Percentiles rank a stretch among this genome's conserved stretches.
Evolutionary conservation across 1,140 invertebrate genomes (phyloP).

Genomic region (Caenorhabditis briggsae): DNA sequence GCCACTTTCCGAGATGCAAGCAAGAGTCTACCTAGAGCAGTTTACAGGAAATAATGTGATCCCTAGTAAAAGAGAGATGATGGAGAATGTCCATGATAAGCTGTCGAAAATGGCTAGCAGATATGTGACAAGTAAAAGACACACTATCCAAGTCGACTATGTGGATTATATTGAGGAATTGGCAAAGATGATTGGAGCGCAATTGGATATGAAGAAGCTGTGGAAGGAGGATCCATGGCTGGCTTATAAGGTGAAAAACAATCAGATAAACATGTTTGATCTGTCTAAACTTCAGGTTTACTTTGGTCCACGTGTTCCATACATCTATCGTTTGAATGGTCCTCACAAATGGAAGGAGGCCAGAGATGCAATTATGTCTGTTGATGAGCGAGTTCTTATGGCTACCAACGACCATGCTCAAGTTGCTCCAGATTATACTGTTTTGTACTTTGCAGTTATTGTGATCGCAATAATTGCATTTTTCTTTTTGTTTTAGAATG

Average conservation of each 20-base stretch:
- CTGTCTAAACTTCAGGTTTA: slow-evolving; percentile 41
- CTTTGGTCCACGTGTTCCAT: slow-evolving; percentile 79
- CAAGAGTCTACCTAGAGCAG: slow-evolving; percentile 78
- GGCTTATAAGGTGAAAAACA: slow-evolving; percentile 67
- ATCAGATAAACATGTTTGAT: background rate
- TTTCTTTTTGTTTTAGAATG: background rate
- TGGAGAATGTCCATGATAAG: slow-evolving; percentile 26
- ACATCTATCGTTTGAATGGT: slow-evolving; percentile 79
- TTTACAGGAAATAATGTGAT: slow-evolving; percentile 63
- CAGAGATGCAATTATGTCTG: slow-evolving; percentile 77
- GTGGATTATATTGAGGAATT: slow-evolving; percentile 79
- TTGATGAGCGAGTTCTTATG: slow-evolving; percentile 58
- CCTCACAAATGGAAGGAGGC: slow-evolving; percentile 79
- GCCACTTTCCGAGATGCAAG: slow-evolving; percentile 81
- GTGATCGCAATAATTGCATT: background rate
- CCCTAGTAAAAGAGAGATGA: slow-evolving; percentile 67
- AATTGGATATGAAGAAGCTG: slow-evolving; percentile 71
- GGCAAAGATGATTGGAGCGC: slow-evolving; percentile 77
- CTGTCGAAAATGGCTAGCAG: slow-evolving; percentile 41
- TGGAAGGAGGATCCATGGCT: slow-evolving; percentile 77
- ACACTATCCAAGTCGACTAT: slow-evolving; percentile 78
- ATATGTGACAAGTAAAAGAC: slow-evolving; percentile 69
- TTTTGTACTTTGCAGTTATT: background rate
- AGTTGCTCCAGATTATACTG: slow-evolving; percentile 21
- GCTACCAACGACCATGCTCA: slow-evolving; percentile 34